Evolutionary conservation across 1,140 invertebrate species (phyloP).

Genomic region (Steinernema khuongi): DNA sequence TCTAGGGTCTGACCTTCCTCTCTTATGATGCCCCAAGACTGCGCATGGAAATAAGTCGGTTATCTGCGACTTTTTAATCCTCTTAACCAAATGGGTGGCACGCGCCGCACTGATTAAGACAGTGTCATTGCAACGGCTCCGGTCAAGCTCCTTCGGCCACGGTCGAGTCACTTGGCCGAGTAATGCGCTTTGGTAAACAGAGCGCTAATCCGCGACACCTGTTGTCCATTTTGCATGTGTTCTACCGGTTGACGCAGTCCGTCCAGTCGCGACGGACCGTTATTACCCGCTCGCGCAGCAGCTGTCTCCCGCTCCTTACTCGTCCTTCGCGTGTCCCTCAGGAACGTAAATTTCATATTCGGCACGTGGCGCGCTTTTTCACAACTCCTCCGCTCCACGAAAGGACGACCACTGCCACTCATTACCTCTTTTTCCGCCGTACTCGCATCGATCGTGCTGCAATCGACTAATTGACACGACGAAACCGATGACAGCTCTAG

Average conservation of each 20-base stretch:
- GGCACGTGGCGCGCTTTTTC: neutral
- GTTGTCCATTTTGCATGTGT: neutral
- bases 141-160: neutral
- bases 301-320: neutral
- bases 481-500: neutral
- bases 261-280: neutral
- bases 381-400: neutral
- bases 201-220: constrained; percentile 1
- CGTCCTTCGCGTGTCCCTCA: neutral
- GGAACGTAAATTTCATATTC: neutral
- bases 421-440: neutral
- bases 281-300: neutral
- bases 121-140: neutral
- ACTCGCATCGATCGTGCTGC: neutral
- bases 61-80: neutral
- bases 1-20: neutral
- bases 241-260: neutral
- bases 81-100: neutral
- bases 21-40: neutral
- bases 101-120: neutral
- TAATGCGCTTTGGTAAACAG: neutral
- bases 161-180: neutral
- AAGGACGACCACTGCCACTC: neutral
- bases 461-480: neutral
- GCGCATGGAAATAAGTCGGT: neutral